phyloP scores from a whole-genome alignment of 2,888 invertebrate genomes.

The Cephus pulcher region DNA sequence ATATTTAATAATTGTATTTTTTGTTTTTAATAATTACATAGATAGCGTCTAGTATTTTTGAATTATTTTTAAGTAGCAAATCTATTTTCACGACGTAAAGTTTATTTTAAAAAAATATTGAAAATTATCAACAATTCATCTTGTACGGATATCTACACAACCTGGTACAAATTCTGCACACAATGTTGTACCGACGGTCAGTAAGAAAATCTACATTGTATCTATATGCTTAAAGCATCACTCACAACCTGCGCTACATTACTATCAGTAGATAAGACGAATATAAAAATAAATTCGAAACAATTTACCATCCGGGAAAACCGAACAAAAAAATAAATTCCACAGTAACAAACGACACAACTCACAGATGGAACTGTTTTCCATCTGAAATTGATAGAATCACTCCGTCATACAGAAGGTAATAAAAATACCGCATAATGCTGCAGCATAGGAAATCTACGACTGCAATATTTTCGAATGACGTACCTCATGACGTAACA shows the following conservation, averaged over 20 bases:
- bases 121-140: background rate
- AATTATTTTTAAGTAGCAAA: background rate
- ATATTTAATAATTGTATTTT: background rate
- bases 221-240: background rate
- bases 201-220: background rate
- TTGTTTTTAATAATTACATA: background rate
- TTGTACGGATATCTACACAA: background rate
- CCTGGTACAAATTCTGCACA: background rate
- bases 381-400: conserved; percentile 16
- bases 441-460: conserved; percentile 21
- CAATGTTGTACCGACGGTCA: background rate
- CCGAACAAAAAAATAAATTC: background rate
- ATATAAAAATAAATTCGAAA: background rate
- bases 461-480: background rate
- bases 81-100: background rate
- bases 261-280: background rate
- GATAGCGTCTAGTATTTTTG: background rate
- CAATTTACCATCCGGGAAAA: background rate
- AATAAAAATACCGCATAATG: conserved; percentile 30
- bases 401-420: conserved; percentile 14
- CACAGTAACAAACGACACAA: background rate
- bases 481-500: background rate
- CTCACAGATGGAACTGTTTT: conserved; percentile 23
- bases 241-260: background rate
- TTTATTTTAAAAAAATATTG: background rate